Conservation (phyloP, 2,113 vertebrate genomes). For the Platysteira castanea region DNA sequence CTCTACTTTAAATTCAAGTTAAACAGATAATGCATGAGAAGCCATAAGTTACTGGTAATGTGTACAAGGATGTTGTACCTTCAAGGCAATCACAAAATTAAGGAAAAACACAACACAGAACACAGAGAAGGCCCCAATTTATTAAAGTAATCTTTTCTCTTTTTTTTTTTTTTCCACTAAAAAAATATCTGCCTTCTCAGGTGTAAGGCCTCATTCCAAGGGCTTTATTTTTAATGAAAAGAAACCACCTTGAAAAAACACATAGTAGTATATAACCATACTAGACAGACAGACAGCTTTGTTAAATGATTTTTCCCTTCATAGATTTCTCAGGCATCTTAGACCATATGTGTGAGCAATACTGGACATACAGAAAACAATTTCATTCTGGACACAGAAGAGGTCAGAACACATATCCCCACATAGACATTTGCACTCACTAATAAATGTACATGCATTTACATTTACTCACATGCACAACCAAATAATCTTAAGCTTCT, state of each 20-base stretch:
- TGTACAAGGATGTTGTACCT: neutral
- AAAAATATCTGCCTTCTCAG: neutral
- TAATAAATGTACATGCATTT: neutral
- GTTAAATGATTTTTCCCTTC: conserved; percentile 15
- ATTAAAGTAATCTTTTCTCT: neutral
- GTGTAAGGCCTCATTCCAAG: conserved; percentile 16
- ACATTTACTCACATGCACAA: neutral
- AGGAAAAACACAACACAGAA: neutral
- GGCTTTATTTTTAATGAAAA: conserved; percentile 51
- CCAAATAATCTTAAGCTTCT: neutral
- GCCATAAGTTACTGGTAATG: neutral
- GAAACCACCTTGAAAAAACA: conserved; percentile 10
- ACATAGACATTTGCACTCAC: neutral
- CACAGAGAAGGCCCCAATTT: neutral
- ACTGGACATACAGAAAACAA: neutral
- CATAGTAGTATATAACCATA: neutral
- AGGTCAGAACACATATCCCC: neutral
- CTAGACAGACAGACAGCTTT: conserved; percentile 22
- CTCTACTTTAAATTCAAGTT: neutral
- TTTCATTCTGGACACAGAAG: neutral
- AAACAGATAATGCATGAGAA: neutral
- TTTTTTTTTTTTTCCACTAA: neutral
- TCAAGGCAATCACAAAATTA: neutral
- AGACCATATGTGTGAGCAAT: neutral
- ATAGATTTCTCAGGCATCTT: neutral